Percentiles rank a stretch among this genome's conserved stretches.
Conservation (phyloP, 2,113 vertebrate genomes). For the Steatornis caripensis region DNA sequence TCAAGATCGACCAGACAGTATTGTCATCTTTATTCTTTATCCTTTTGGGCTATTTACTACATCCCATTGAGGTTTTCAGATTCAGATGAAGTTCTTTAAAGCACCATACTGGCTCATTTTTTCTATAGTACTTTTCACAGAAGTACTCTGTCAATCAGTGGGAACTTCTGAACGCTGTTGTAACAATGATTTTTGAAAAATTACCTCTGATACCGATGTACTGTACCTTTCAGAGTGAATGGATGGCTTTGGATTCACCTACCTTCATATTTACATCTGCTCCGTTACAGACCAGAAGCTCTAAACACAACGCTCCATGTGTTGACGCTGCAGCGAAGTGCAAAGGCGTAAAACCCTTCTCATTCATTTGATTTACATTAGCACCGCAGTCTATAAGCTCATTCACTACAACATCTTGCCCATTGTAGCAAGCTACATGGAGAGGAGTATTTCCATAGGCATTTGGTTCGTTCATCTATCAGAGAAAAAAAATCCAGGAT, state of each 20-base stretch:
- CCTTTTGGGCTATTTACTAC: not conserved
- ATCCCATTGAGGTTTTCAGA: not conserved
- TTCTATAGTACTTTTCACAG: not conserved
- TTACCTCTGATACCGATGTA: not conserved
- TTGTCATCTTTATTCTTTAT: not conserved
- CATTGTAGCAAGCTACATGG: slow-evolving; percentile 97
- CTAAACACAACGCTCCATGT: slow-evolving; percentile 92
- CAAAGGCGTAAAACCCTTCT: slow-evolving; percentile 93
- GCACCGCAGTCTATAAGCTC: slow-evolving; percentile 96
- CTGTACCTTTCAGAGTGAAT: not conserved
- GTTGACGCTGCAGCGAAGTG: slow-evolving; percentile 96
- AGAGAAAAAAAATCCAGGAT: not conserved
- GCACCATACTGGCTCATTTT: not conserved
- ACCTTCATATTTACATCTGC: slow-evolving; percentile 97
- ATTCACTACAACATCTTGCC: slow-evolving; percentile 97
- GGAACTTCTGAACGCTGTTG: not conserved
- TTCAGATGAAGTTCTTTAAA: not conserved
- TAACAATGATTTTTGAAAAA: not conserved
- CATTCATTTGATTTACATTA: slow-evolving; percentile 95
- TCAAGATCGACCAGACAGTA: not conserved
- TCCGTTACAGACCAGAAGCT: slow-evolving; percentile 93
- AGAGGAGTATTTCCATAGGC: slow-evolving; percentile 95
- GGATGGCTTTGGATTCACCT: slow-evolving; percentile 20
- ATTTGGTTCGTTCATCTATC: slow-evolving; percentile 94
- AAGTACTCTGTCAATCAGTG: not conserved